Evolutionary conservation across 2,888 invertebrate genomes (phyloP), one percentile per base, ranked within the genome.

Genomic region (Drosophila meridionalis): DNA sequence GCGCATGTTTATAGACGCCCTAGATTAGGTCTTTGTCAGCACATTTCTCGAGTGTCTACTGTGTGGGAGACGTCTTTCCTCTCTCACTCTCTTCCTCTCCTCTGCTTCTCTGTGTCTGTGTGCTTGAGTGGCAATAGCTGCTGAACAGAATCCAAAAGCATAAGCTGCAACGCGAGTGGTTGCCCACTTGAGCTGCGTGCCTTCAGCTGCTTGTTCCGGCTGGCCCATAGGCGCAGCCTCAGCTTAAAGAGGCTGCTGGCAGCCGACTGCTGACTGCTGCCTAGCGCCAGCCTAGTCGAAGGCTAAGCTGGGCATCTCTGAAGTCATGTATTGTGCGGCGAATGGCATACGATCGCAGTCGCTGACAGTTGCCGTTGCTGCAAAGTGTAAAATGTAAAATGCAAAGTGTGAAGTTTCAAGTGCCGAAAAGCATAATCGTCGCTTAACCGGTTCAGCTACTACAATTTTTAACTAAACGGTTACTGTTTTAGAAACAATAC

Each of bases 11-110:
- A 89, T 82, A 83, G 84, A 80, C 80, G 83, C 84, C 87, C 87
- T 89, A 88, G 88, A 91, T 92, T 84, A 90, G 83, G 84, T 90
- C 92, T 87, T 90, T 89, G 91, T 92, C 92, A 92, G 92, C 91
- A 92, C 92, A 91, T 91, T 56, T 91, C 88, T 92, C 87, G 81
- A 91, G 91, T 90, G 79, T 74, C 75, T 78, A 76, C 83, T 81
- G 45, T 62, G 38, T 63, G 52, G 60, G 60, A 40, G 48, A 50
- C 4, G 4, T 11, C 32, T n/a, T 9, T 2, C 28, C 55, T 38
- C 3, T 3, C 26, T 38, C 38, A 14, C 53, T 14, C 3, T 3
- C 26, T 55, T 62, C 43, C 69, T 0, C 9, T 72, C 67, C 67
- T 82, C 67, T 81, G 74, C 82, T 82, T 87, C 84, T 62, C 43